Evolutionary conservation across 2,113 vertebrate species (phyloP).

Genomic region (Cyanoramphus novaezelandiae): DNA sequence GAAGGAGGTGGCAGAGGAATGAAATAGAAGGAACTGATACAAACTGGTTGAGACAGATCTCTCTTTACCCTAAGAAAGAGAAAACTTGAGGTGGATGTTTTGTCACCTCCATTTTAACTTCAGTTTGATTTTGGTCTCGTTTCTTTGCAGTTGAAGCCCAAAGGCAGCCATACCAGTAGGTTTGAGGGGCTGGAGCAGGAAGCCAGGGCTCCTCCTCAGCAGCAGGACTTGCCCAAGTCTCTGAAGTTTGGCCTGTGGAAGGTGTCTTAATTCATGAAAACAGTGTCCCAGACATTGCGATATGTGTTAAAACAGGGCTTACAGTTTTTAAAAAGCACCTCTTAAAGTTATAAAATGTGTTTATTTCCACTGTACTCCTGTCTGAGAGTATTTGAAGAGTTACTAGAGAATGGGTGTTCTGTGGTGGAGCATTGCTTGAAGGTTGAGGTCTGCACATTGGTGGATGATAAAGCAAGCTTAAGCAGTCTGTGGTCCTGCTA

Average conservation of each 20-base stretch:
- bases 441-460: neutral
- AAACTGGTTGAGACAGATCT: neutral
- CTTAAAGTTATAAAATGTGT: neutral
- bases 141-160: neutral
- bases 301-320: accelerated
- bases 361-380: neutral
- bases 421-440: no score
- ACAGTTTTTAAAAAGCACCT: neutral
- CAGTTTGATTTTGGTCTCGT: neutral
- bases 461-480: neutral
- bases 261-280: neutral
- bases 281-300: neutral
- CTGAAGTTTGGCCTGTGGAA: neutral
- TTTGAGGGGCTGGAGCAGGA: neutral
- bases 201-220: neutral
- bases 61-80: neutral
- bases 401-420: neutral
- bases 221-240: neutral
- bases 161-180: neutral
- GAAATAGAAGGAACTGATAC: neutral
- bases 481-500: neutral
- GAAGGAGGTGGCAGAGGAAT: neutral
- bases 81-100: neutral
- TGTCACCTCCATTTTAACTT: neutral
- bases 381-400: neutral